phyloP scores from a whole-genome alignment of 2,113 vertebrate genomes.

The Triplophysa siluroides region DNA sequence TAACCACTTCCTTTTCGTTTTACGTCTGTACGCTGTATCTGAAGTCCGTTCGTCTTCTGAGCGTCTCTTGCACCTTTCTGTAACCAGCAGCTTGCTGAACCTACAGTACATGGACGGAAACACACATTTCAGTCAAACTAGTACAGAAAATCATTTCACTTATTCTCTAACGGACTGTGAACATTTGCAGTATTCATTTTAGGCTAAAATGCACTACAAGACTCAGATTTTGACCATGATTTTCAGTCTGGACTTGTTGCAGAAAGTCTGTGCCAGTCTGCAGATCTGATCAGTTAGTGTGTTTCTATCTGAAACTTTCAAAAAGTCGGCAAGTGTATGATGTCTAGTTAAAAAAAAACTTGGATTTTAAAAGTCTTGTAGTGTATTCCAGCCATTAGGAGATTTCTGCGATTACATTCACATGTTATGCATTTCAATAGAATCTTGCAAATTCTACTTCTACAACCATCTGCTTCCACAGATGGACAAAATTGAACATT shows the following conservation, averaged over 20 bases:
- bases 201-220: too few relatives aligned
- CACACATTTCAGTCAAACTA: slow-evolving; percentile 25
- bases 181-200: not conserved
- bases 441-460: not conserved
- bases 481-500: not conserved
- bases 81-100: not conserved
- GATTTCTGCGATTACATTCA: too few relatives aligned
- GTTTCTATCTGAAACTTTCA: too few relatives aligned
- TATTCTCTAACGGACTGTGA: not conserved
- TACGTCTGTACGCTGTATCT: slow-evolving; percentile 37
- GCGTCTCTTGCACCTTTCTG: slow-evolving; percentile 5
- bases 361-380: too few relatives aligned
- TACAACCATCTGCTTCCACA: not conserved
- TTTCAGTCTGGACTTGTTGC: too few relatives aligned
- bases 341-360: too few relatives aligned
- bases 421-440: too few relatives aligned
- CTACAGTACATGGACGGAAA: not conserved
- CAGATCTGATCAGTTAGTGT: too few relatives aligned
- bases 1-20: slow-evolving; percentile 54
- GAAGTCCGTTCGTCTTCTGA: slow-evolving; percentile 47
- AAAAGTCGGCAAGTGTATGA: too few relatives aligned
- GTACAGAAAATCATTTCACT: not conserved
- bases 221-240: too few relatives aligned
- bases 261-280: too few relatives aligned
- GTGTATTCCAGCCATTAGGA: too few relatives aligned